Evolutionary conservation across 2,113 vertebrate species (phyloP).

Genomic region (Callaeas wilsoni): DNA sequence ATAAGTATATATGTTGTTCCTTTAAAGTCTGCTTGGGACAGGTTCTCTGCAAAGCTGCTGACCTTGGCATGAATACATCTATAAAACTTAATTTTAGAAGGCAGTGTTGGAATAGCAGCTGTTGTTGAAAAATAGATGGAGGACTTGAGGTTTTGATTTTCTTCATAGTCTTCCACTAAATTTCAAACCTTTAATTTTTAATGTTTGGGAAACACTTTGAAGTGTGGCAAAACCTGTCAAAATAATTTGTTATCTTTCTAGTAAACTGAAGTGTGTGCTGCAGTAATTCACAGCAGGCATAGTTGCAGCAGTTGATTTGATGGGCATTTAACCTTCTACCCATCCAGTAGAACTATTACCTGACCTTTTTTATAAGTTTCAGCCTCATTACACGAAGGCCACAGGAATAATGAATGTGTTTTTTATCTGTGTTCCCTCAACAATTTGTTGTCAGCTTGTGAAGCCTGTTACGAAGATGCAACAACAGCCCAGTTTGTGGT

Average conservation of each 20-base stretch:
- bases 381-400: neutral
- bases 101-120: neutral
- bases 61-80: neutral
- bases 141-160: neutral
- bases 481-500: neutral
- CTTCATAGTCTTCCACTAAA: neutral
- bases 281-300: neutral
- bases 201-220: neutral
- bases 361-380: neutral
- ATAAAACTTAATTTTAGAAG: neutral
- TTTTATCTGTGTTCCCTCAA: neutral
- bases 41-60: neutral
- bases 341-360: neutral
- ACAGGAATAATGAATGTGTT: neutral
- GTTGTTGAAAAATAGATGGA: neutral
- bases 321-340: neutral
- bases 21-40: neutral
- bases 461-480: neutral
- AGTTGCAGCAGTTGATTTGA: neutral
- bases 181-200: neutral
- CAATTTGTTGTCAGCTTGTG: neutral
- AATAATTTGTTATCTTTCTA: neutral
- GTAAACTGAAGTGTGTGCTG: neutral
- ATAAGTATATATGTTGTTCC: neutral
- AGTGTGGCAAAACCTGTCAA: neutral